Evolutionary conservation across 2,888 invertebrate genomes (phyloP).

Genomic region (Oxycera nigricornis): DNA sequence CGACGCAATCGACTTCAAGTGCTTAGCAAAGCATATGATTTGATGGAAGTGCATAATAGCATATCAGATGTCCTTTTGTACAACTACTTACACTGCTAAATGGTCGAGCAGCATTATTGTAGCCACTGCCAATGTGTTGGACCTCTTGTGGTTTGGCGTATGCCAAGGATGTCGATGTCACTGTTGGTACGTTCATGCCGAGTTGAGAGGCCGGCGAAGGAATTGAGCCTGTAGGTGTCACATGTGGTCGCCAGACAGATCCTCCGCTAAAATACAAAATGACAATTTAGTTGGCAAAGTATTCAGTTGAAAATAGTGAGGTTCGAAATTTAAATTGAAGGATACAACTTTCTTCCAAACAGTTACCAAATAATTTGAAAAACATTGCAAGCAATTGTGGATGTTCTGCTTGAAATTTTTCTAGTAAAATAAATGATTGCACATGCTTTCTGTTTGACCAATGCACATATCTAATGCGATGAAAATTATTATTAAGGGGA

Average conservation of each 20-base stretch:
- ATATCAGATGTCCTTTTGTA: no score
- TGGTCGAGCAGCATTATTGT: conserved; percentile 88
- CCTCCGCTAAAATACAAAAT: conserved; percentile 74
- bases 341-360: no score
- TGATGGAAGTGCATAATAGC: background rate
- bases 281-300: no score
- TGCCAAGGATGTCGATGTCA: conserved; percentile 87
- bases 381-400: no score
- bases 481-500: no score
- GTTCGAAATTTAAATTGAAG: no score
- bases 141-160: conserved; percentile 72
- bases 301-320: no score
- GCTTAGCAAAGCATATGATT: no score
- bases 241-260: conserved; percentile 88
- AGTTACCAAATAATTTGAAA: background rate
- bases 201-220: conserved; percentile 63
- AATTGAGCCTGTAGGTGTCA: conserved; percentile 80
- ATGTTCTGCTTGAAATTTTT: no score
- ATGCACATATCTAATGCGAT: no score
- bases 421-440: no score
- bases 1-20: background rate
- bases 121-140: conserved; percentile 81
- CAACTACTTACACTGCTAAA: conserved; percentile 63
- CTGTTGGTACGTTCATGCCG: conserved; percentile 64
- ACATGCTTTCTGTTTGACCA: no score